These are phyloP conservation scores for Byasa hedistus DNA, from an alignment of 2,888 invertebrate species.

Conservation along the genomic window DNA sequence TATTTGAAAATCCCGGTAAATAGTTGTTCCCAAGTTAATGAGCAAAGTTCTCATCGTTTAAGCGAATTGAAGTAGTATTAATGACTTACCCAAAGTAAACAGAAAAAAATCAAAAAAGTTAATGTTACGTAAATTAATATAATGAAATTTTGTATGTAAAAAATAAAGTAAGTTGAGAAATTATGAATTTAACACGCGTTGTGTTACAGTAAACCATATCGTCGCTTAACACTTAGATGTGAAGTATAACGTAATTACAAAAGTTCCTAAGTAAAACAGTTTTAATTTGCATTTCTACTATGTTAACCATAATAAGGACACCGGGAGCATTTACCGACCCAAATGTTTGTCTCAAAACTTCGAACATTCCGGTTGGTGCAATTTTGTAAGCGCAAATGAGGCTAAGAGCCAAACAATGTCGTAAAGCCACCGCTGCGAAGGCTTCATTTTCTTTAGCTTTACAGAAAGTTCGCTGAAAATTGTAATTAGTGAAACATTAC, in stretches of 20 bases:
- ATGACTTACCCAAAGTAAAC: constrained; percentile 1
- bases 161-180: no score
- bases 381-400: constrained; percentile 12
- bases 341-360: constrained; percentile 10
- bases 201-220: no score
- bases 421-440: constrained; percentile 7
- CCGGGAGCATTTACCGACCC: background rate
- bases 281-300: constrained; percentile 1
- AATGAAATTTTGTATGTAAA: no score
- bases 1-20: constrained; percentile 13
- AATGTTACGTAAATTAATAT: no score
- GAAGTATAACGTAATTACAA: background rate
- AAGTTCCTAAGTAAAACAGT: background rate
- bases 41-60: constrained; percentile 13
- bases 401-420: constrained; percentile 17
- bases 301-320: background rate
- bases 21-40: constrained; percentile 18
- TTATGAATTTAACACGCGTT: no score
- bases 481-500: constrained; percentile 12
- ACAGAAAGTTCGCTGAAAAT: constrained; percentile 5
- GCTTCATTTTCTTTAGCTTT: constrained; percentile 16
- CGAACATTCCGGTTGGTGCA: constrained; percentile 6
- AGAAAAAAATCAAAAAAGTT: background rate
- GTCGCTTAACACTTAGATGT: no score
- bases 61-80: constrained; percentile 4